Conservation (phyloP, 2,797 vertebrate species). For the Pelodytes ibericus region DNA sequence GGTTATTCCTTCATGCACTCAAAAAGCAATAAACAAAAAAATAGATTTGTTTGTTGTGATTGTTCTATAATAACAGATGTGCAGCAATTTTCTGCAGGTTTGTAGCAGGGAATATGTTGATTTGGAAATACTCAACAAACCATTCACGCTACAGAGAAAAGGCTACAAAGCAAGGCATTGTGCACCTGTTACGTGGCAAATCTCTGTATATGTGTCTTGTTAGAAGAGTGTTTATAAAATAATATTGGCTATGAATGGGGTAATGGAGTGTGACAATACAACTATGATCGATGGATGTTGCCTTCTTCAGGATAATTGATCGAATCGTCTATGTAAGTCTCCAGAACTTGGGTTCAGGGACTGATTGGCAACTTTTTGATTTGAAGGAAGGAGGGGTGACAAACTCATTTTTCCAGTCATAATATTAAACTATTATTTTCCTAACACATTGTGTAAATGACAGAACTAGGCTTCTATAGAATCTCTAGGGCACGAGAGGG, state of each 20-base stretch:
- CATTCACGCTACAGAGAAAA: background rate
- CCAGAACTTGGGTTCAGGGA: background rate
- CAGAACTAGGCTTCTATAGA: background rate
- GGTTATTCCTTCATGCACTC: slow-evolving; percentile 22
- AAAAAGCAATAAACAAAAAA: slow-evolving; percentile 46
- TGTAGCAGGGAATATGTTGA: slow-evolving; percentile 29
- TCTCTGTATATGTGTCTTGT: slow-evolving; percentile 11
- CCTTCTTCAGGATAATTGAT: slow-evolving; percentile 9
- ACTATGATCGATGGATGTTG: background rate
- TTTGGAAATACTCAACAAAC: background rate
- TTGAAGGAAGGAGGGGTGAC: background rate
- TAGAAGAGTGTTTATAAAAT: slow-evolving; percentile 12
- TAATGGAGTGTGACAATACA: slow-evolving; percentile 30
- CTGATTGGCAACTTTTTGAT: background rate
- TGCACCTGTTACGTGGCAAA: slow-evolving; percentile 7
- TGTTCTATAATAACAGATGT: slow-evolving; percentile 44
- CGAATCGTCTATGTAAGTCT: slow-evolving; percentile 5
- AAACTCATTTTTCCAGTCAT: background rate
- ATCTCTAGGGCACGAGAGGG: background rate
- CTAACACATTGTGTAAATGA: background rate
- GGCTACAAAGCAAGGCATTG: background rate
- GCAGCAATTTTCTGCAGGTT: slow-evolving; percentile 25
- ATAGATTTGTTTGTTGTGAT: slow-evolving; percentile 35
- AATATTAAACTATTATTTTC: background rate
- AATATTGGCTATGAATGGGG: slow-evolving; percentile 5